These are phyloP conservation scores for Cotesia congregata DNA, from an alignment of 2,888 invertebrate genomes.

Conservation along the genomic window DNA sequence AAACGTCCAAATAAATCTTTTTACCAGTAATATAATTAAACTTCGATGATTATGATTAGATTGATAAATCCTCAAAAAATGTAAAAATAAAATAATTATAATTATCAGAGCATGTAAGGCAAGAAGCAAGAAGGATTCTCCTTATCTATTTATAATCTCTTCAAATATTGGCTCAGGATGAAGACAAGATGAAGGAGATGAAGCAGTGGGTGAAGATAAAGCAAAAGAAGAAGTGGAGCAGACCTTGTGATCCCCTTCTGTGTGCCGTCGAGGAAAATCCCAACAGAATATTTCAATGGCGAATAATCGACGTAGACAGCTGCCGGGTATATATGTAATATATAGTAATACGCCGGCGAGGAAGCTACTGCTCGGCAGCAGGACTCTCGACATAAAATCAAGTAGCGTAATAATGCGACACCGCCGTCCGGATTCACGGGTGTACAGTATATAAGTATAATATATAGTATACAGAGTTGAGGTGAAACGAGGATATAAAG, in stretches of 20 bases:
- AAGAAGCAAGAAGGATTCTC: background rate
- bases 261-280: conserved; percentile 46
- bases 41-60: too few species aligned
- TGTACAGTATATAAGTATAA: background rate
- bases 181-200: conserved; percentile 45
- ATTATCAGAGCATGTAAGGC: background rate
- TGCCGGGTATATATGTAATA: conserved; percentile 46
- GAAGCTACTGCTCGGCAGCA: conserved; percentile 24
- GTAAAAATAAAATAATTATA: background rate
- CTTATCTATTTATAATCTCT: conserved; percentile 51
- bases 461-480: background rate
- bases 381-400: conserved; percentile 65
- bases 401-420: conserved; percentile 68
- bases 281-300: conserved; percentile 62
- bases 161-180: conserved; percentile 64
- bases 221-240: background rate
- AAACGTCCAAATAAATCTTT: too few species aligned
- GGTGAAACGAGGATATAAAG: background rate
- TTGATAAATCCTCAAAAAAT: too few species aligned
- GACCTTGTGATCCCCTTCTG: background rate
- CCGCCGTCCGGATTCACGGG: conserved; percentile 46
- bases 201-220: background rate
- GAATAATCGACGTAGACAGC: conserved; percentile 67
- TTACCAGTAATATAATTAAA: too few species aligned
- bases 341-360: conserved; percentile 28